Conservation (phyloP, 1,140 invertebrate genomes). For the Zaprionus inermis region DNA sequence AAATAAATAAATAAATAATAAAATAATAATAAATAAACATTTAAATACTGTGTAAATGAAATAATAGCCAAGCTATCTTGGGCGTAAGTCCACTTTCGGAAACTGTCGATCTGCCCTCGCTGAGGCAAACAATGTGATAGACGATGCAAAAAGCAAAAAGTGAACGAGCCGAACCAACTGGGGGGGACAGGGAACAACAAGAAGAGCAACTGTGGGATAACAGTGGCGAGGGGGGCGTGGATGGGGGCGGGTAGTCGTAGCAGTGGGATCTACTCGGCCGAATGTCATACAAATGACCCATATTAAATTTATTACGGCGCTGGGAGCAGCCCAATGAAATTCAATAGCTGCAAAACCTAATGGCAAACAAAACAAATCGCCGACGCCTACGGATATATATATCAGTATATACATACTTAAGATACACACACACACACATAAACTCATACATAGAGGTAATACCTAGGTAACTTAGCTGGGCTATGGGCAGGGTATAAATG, state of each 20-base stretch:
- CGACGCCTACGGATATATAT: conserved; percentile 50
- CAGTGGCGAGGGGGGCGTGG: conserved; percentile 8
- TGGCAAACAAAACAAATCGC: conserved; percentile 81
- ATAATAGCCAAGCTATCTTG: background rate
- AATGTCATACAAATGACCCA: conserved; percentile 82
- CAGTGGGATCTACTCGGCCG: conserved; percentile 29
- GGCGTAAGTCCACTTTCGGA: background rate
- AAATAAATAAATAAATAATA: too few species aligned
- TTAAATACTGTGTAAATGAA: background rate
- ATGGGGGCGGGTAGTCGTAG: background rate
- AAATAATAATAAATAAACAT: too few species aligned
- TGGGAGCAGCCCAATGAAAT: conserved; percentile 77
- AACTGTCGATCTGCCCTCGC: conserved; percentile 49
- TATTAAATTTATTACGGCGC: conserved; percentile 80
- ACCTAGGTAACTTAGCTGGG: background rate
- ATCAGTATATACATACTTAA: conserved; percentile 12
- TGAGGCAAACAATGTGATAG: conserved; percentile 58
- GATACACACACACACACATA: background rate
- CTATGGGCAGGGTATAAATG: background rate
- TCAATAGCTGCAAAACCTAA: conserved; percentile 72
- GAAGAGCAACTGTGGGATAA: too few species aligned
- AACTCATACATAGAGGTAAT: conserved; percentile 21
- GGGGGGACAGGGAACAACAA: conserved; percentile 4
- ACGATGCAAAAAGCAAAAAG: conserved; percentile 61
- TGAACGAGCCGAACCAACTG: conserved; percentile 15